Base-by-base conservation (phyloP, 2,797 vertebrate genomes). In the Morus bassanus region DNA sequence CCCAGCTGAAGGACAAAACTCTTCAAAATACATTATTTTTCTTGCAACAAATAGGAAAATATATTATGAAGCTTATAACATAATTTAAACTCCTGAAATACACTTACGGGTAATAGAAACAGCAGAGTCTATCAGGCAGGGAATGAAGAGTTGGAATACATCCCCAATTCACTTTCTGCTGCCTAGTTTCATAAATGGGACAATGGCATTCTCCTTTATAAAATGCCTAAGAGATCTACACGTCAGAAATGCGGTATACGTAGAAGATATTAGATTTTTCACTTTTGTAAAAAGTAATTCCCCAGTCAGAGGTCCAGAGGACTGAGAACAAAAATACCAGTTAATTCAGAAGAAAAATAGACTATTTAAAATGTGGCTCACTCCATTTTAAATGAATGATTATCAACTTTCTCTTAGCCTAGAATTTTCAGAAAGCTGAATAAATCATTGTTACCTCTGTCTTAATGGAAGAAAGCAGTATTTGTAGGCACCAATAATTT, bases 361-460 rank as follows among this genome's bases (percentile, higher is more conserved):
- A 31, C 35, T 61, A 16, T 54, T 84, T 67, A 53, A 79, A 93
- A 79, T 31, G 37, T 61, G 18, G 1, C 8, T 73, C 24, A 63
- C 18, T 56, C 35, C 0, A 33, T 90, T 90, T 90, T 2, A 91
- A 91, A 73, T 41, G 69, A 85, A 85, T 31, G 0, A 78, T 68
- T 60, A 79, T n/a, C 70, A 91, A 85, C 63, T 46, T 63, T 33
- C 35, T 77, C 30, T 43, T 67, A 45, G n/a, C 41, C 24, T 50
- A 74, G 51, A 90, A 70, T 57, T 90, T 94, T 87, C 45, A 79
- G 22, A 86, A 90, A 95, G 67, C 21, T 76, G 59, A 84, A 92
- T 87, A 56, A 59, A 88, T 51, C 46, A 64, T 13, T 81, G 23
- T 65, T 69, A 67, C 22, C 21, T 61, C 64, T 73, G 13, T 61